A percentile compares a stretch with the other conserved stretches of the same genome.
Conservation (phyloP, 2,113 vertebrate genomes). For the Drymodes brunneopygia region DNA sequence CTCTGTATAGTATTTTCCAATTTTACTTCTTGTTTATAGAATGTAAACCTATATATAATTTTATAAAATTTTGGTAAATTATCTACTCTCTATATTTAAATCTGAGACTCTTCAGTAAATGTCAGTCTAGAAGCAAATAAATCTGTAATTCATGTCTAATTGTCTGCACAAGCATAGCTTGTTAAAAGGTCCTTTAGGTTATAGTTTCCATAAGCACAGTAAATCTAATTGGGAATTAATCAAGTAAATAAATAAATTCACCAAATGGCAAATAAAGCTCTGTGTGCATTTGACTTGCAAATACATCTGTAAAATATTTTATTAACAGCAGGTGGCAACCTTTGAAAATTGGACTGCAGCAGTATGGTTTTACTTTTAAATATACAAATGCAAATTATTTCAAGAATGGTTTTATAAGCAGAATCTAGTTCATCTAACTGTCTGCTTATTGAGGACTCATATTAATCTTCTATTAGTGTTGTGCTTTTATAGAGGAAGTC, state of each 20-base stretch:
- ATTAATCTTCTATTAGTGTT: background rate
- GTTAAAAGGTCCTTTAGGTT: background rate
- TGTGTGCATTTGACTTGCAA: slow-evolving; percentile 25
- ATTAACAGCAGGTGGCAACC: slow-evolving; percentile 82
- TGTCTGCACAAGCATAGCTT: background rate
- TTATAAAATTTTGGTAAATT: background rate
- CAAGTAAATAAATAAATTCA: slow-evolving; percentile 19
- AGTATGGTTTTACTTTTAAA: background rate
- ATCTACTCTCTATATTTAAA: background rate
- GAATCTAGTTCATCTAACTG: background rate
- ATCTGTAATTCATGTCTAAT: background rate
- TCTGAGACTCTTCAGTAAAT: background rate
- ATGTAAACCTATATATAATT: background rate
- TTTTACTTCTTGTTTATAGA: background rate
- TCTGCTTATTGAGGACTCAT: background rate
- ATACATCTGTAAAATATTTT: slow-evolving; percentile 70
- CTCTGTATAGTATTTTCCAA: background rate
- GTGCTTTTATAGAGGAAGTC: background rate
- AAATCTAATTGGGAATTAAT: background rate
- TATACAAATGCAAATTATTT: slow-evolving; percentile 3
- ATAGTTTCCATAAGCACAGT: background rate
- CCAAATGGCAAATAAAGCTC: background rate
- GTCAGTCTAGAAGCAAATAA: background rate
- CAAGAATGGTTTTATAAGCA: background rate
- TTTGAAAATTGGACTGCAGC: slow-evolving; percentile 68